Percentiles rank a stretch among this genome's conserved stretches.
Conservation (phyloP, 2,113 vertebrate genomes). For the Monopterus albus region DNA sequence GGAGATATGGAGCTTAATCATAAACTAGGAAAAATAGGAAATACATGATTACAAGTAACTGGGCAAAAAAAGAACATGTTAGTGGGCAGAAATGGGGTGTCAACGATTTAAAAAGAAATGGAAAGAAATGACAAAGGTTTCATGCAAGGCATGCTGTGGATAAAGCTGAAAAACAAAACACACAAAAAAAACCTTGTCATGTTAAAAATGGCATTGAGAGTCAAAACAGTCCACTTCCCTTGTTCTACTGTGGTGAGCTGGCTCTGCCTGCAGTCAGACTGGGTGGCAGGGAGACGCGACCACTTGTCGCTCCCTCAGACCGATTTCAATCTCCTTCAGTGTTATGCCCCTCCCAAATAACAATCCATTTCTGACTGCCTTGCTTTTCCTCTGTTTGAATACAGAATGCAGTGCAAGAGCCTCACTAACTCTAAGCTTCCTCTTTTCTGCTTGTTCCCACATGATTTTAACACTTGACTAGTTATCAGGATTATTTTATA, state of each 20-base stretch:
- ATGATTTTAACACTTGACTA: constrained; percentile 5
- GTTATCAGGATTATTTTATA: background rate
- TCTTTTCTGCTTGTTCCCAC: constrained; percentile 32
- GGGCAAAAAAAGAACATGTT: background rate
- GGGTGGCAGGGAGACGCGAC: constrained; percentile 87
- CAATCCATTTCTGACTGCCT: constrained; percentile 80
- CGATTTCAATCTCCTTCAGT: constrained; percentile 82
- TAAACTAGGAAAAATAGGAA: constrained; percentile 26
- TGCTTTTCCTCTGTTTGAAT: constrained; percentile 78
- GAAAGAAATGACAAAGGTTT: constrained; percentile 42
- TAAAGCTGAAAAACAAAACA: background rate
- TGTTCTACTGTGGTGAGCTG: constrained; percentile 68
- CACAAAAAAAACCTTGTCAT: constrained; percentile 22
- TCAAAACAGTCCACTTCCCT: constrained; percentile 83
- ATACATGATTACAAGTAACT: constrained; percentile 8
- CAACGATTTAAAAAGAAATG: constrained; percentile 13
- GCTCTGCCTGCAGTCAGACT: constrained; percentile 77
- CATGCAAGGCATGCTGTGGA: constrained; percentile 36
- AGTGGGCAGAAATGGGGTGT: constrained; percentile 2
- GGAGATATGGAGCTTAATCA: constrained; percentile 30
- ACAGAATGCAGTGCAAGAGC: constrained; percentile 44
- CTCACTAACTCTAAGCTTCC: constrained; percentile 38
- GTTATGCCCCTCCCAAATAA: constrained; percentile 84
- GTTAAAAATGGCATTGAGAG: constrained; percentile 80
- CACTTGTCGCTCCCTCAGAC: constrained; percentile 83